Base-by-base conservation (phyloP, 2,113 vertebrate species). In the Sapajus apella region DNA sequence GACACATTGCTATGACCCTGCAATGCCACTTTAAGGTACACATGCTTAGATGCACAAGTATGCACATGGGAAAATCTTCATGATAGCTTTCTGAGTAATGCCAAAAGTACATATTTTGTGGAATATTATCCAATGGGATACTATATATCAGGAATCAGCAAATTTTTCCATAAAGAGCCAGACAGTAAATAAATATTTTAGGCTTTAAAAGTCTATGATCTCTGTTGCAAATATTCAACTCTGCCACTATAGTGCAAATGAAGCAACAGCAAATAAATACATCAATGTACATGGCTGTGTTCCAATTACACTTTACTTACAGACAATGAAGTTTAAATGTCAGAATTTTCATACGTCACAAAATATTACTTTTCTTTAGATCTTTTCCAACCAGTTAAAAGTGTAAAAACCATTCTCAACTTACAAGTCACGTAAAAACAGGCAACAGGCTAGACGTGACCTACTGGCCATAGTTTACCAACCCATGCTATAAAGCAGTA, bases 361-460 rank as follows among this genome's bases (percentile, higher is more conserved):
- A 86, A 75, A 58, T 61, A 64, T 17, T 79, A 45, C 52, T 27
- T 68, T 43, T 87, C 64, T 68, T 77, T 86, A 75, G 5, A 66
- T 66, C 21, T 77, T 97, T 72, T 81, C 79, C 66, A 95, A 80
- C 23, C 77, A 93, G 40, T 47, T 47, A 37, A 80, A 87, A 85
- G 61, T 64, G 21, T 50, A 45, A 72, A 95, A 95, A 45, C 4
- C 6, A 80, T 73, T 68, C 40, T 95, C 23, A 87, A 47, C 18
- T 83, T 68, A 11, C 35, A 90, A 40, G 8, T 86, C 40, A 95
- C 37, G 61, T 75, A 91, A 76, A 91, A 89, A 50, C 32, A 81
- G 30, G 30, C 73, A 64, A 45, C 9, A 20, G 6, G 25, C 32
- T 95, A 80, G 35, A 56, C 8, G 21, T 7, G 3, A 40, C 25